These are phyloP conservation scores for Nipponacmea schrenckii DNA, from an alignment of 2,888 invertebrate species.

Conservation along the genomic window DNA sequence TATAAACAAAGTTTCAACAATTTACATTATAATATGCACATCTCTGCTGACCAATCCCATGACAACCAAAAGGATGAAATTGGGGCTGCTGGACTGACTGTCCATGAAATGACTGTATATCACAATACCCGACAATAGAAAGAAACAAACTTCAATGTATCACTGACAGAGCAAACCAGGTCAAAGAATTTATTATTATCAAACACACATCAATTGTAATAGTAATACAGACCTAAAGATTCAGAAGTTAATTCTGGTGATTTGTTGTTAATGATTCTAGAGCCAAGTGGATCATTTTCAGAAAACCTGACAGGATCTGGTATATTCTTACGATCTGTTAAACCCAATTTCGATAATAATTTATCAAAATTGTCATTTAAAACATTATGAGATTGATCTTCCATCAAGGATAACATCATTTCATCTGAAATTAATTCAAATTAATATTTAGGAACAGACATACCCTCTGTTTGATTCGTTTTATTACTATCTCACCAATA, in stretches of 20 bases:
- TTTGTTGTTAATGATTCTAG: slow-evolving; percentile 39
- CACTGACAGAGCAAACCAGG: too few relatives aligned
- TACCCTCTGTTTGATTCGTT: background rate
- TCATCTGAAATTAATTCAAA: slow-evolving; percentile 35
- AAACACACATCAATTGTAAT: too few relatives aligned
- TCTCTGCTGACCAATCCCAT: too few relatives aligned
- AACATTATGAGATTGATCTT: slow-evolving; percentile 32
- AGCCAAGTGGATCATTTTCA: slow-evolving; percentile 73
- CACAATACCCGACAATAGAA: too few relatives aligned
- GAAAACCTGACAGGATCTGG: slow-evolving; percentile 71
- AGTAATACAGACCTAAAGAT: background rate
- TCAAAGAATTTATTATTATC: too few relatives aligned
- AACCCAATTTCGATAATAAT: slow-evolving; percentile 66
- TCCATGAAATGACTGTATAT: too few relatives aligned
- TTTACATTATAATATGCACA: too few relatives aligned
- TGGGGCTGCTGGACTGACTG: too few relatives aligned
- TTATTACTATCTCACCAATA: background rate
- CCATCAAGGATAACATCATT: slow-evolving; percentile 31
- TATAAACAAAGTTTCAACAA: too few relatives aligned
- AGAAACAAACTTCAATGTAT: too few relatives aligned
- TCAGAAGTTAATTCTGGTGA: slow-evolving; percentile 22
- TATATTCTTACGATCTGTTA: slow-evolving; percentile 66
- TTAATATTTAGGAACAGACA: background rate
- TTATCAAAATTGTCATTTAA: slow-evolving; percentile 47
- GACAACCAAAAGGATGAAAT: too few relatives aligned